phyloP scores from a whole-genome alignment of 1,140 invertebrate genomes.

The Rhynchophorus ferrugineus region DNA sequence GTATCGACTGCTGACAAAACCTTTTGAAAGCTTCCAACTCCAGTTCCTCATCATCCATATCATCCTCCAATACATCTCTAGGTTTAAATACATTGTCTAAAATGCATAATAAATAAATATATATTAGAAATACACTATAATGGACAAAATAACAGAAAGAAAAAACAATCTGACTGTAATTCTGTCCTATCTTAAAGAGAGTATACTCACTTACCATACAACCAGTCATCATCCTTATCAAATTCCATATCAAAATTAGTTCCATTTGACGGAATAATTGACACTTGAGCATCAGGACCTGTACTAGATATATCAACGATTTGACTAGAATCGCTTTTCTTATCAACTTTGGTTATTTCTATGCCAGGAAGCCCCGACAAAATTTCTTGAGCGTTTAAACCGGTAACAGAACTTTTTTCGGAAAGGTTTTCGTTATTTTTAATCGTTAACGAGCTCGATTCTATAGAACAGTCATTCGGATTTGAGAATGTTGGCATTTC shows the following conservation, averaged over 20 bases:
- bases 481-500: constrained; percentile 21
- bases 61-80: constrained; percentile 65
- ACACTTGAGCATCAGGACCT: constrained; percentile 36
- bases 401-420: constrained; percentile 11
- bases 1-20: constrained; percentile 66
- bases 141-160: constrained; percentile 5
- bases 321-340: constrained; percentile 17
- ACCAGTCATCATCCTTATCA: constrained; percentile 36
- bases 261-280: constrained; percentile 37
- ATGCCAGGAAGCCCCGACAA: constrained; percentile 38
- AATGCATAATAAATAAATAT: constrained; percentile 21
- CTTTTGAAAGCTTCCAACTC: constrained; percentile 74
- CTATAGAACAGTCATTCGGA: constrained; percentile 5
- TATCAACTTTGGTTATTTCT: constrained; percentile 40
- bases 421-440: neutral
- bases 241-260: constrained; percentile 32
- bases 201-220: constrained; percentile 31
- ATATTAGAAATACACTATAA: constrained; percentile 3
- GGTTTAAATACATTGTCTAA: constrained; percentile 70
- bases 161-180: too few species aligned
- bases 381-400: constrained; percentile 37
- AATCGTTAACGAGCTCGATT: neutral
- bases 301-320: constrained; percentile 25
- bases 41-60: constrained; percentile 66
- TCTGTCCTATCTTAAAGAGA: too few species aligned